Conservation (phyloP, 1,140 invertebrate genomes). For the Drosophila dunni region DNA sequence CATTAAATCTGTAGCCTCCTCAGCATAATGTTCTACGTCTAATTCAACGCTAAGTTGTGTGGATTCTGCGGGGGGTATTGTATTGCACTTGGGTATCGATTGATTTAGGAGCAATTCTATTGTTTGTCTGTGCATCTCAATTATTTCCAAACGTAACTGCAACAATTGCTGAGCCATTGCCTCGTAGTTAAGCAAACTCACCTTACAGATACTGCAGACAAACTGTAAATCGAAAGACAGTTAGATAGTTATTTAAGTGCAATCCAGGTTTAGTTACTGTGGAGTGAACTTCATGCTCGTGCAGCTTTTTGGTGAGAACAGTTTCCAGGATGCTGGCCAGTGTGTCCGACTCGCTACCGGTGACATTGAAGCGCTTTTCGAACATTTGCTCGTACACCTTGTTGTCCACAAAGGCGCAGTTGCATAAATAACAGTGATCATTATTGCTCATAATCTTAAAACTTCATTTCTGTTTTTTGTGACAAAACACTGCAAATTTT, state of each 20-base stretch:
- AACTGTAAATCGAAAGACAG: constrained; percentile 6
- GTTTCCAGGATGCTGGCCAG: constrained; percentile 24
- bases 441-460: neutral
- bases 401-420: constrained; percentile 18
- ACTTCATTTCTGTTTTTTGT: neutral
- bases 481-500: no score
- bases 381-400: constrained; percentile 41
- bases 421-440: constrained; percentile 33
- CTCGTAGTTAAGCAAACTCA: constrained; percentile 36
- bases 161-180: constrained; percentile 11
- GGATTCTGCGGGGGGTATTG: no score
- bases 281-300: constrained; percentile 25
- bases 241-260: neutral
- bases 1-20: neutral
- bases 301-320: constrained; percentile 8
- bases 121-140: neutral
- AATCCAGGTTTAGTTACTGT: constrained; percentile 4
- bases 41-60: no score
- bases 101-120: neutral
- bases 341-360: constrained; percentile 7
- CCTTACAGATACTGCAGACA: constrained; percentile 44
- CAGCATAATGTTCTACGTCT: no score
- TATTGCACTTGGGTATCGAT: no score
- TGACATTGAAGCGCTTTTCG: constrained; percentile 23
- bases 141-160: constrained; percentile 13